Evolutionary conservation across 2,113 vertebrate genomes (phyloP).

Genomic region (Cyphomyrus plagiostoma): DNA sequence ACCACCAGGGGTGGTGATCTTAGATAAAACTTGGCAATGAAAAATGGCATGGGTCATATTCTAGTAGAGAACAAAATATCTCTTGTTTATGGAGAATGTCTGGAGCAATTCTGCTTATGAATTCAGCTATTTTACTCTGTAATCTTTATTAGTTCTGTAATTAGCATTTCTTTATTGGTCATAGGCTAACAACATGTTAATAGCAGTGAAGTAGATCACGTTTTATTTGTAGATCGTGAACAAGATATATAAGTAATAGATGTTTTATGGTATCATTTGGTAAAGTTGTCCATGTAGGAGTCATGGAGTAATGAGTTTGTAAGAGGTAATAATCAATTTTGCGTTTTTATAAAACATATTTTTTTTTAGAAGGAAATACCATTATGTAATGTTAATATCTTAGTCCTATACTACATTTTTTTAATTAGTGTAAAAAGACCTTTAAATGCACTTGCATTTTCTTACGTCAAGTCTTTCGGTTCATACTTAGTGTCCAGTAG

Average conservation of each 20-base stretch:
- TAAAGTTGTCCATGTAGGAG: neutral
- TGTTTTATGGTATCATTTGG: neutral
- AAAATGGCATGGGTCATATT: neutral
- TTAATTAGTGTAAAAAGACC: neutral
- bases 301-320: neutral
- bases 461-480: neutral
- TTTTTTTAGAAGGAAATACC: neutral
- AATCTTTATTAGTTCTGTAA: neutral
- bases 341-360: neutral
- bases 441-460: neutral
- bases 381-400: neutral
- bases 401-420: neutral
- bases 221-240: neutral
- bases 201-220: neutral
- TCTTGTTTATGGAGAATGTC: neutral
- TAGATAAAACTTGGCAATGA: neutral
- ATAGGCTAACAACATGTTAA: neutral
- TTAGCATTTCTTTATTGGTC: slow-evolving; percentile 4
- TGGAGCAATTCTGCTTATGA: neutral
- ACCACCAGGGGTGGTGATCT: neutral
- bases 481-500: too few relatives aligned
- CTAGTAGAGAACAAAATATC: neutral
- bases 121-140: neutral
- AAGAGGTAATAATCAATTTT: neutral
- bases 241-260: neutral